These are phyloP conservation scores for Hippasteria phrygiana DNA, from an alignment of 53 echinoderm and acorn worm species.

Conservation along the genomic window DNA sequence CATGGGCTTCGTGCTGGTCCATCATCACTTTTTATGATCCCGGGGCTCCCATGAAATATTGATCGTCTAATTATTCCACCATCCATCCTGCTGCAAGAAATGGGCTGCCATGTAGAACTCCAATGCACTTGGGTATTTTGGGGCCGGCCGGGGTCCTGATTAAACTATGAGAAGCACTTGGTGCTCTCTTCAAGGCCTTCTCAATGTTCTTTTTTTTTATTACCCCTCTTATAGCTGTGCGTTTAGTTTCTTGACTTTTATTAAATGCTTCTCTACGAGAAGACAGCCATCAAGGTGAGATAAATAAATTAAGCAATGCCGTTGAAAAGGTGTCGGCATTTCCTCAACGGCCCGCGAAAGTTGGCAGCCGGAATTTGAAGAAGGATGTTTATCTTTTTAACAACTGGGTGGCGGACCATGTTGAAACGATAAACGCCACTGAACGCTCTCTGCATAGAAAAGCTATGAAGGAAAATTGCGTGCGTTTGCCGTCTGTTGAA, in stretches of 20 bases:
- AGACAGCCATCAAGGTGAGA: background rate
- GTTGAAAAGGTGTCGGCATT: background rate
- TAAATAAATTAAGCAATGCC: background rate
- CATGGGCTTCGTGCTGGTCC: background rate
- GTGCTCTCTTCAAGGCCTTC: background rate
- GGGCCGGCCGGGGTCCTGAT: background rate
- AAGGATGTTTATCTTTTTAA: too few relatives aligned
- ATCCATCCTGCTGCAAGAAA: background rate
- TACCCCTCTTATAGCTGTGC: background rate
- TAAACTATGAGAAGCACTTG: background rate
- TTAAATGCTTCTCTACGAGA: background rate
- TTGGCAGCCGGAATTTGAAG: too few relatives aligned
- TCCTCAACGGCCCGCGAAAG: too few relatives aligned
- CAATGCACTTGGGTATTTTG: constrained; percentile 32
- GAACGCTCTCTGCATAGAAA: too few relatives aligned
- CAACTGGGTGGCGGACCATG: too few relatives aligned
- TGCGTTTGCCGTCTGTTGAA: too few relatives aligned
- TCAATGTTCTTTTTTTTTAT: background rate
- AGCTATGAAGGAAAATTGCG: too few relatives aligned
- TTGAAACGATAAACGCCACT: too few relatives aligned
- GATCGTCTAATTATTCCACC: constrained; percentile 44
- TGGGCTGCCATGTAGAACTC: background rate
- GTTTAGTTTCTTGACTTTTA: background rate
- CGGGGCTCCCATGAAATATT: constrained; percentile 36
- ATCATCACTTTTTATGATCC: constrained; percentile 34